Evolutionary conservation across 2,888 invertebrate species (phyloP).

Genomic region (Ariolimax columbianus): DNA sequence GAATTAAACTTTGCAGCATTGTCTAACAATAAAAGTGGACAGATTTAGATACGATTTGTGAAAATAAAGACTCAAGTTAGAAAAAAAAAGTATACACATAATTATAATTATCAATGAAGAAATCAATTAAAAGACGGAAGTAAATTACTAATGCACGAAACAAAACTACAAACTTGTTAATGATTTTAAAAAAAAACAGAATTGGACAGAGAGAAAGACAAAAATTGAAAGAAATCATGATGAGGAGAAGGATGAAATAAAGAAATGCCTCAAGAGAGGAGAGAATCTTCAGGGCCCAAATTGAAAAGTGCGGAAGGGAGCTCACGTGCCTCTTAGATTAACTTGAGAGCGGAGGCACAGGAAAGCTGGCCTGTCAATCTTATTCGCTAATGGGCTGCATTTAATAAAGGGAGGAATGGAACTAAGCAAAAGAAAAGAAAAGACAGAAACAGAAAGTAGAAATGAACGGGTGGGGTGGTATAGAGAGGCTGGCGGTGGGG

Average conservation of each 20-base stretch:
- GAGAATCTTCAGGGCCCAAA: conserved; percentile 33
- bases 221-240: neutral
- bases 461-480: neutral
- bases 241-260: neutral
- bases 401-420: conserved; percentile 39
- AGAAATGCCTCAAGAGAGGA: conserved; percentile 17
- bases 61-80: too few relatives aligned
- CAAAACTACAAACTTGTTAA: neutral
- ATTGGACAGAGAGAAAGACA: neutral
- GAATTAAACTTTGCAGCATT: too few relatives aligned
- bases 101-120: too few relatives aligned
- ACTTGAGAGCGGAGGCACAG: conserved; percentile 31
- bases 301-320: conserved; percentile 40
- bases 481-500: too few relatives aligned
- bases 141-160: neutral
- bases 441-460: conserved; percentile 10
- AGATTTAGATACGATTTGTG: too few relatives aligned
- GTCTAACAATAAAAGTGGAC: too few relatives aligned
- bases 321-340: conserved; percentile 35
- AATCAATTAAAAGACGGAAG: neutral
- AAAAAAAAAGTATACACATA: too few relatives aligned
- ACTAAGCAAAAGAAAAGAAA: neutral
- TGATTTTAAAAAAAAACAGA: neutral
- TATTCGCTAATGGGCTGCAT: conserved; percentile 49
- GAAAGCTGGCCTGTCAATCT: conserved; percentile 43